Evolutionary conservation across 1,140 invertebrate species (phyloP).

Genomic region (Cyclargus thomasi): DNA sequence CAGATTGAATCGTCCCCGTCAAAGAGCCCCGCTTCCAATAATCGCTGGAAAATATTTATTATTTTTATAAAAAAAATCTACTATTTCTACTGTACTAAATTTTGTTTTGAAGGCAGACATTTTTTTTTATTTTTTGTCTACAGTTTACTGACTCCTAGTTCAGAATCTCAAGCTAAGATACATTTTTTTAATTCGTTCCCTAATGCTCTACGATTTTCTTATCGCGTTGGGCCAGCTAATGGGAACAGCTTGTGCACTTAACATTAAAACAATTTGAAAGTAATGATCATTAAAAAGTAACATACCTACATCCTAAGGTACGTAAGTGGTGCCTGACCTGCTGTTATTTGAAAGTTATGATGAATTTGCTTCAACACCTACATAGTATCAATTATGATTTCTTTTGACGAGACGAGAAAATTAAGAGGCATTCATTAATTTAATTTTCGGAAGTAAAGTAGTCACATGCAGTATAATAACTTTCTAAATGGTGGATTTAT

Average conservation of each 20-base stretch:
- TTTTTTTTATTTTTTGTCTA: too few relatives aligned
- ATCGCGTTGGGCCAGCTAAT: background rate
- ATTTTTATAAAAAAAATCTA: background rate
- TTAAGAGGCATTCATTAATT: background rate
- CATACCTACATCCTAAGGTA: background rate
- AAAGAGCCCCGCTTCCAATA: conserved; percentile 55
- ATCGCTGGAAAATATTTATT: conserved; percentile 23
- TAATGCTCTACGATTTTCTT: background rate
- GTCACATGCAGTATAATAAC: too few relatives aligned
- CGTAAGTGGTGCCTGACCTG: background rate
- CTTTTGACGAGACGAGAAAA: background rate
- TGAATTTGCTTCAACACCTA: background rate
- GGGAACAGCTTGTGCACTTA: background rate
- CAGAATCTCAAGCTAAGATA: too few relatives aligned
- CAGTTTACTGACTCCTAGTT: too few relatives aligned
- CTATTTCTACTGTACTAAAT: too few relatives aligned
- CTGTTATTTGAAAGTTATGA: background rate
- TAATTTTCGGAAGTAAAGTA: too few relatives aligned
- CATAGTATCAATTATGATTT: background rate
- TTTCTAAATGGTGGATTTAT: too few relatives aligned
- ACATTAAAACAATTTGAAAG: background rate
- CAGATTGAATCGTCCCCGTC: conserved; percentile 67
- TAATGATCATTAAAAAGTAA: background rate
- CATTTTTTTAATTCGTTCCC: background rate
- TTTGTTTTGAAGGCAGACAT: too few relatives aligned